Evolutionary conservation across 2,797 vertebrate genomes (phyloP).

Genomic region (Myotis daubentonii): DNA sequence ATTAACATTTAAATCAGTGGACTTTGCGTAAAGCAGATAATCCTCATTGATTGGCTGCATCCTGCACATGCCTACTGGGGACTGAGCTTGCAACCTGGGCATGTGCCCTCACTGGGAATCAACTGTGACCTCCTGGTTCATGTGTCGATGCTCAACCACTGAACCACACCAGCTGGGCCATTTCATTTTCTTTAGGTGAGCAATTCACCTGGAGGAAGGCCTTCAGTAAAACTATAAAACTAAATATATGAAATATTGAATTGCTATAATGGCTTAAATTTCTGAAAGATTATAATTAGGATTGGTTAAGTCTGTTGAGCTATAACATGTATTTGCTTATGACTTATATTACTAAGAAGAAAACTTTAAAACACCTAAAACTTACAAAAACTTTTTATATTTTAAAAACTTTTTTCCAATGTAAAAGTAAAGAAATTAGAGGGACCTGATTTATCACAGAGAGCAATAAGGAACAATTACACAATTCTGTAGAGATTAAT

Average conservation of each 20-base stretch:
- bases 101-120: too few species aligned
- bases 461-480: constrained; percentile 21
- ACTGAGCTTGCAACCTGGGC: too few species aligned
- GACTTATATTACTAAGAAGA: constrained; percentile 46
- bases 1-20: background rate
- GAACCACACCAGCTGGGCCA: background rate
- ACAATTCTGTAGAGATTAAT: constrained; percentile 64
- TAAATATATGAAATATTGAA: constrained; percentile 35
- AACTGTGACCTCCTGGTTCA: too few species aligned
- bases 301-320: constrained; percentile 35
- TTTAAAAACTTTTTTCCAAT: constrained; percentile 42
- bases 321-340: constrained; percentile 46
- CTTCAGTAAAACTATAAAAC: constrained; percentile 55
- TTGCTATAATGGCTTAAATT: constrained; percentile 36
- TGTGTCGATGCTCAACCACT: too few species aligned
- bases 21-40: background rate
- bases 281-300: constrained; percentile 62
- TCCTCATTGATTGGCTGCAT: background rate
- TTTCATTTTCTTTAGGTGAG: constrained; percentile 7
- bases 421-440: constrained; percentile 43
- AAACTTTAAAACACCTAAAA: constrained; percentile 16
- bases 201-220: constrained; percentile 10
- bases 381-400: background rate
- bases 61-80: too few species aligned
- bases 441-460: background rate